These are phyloP conservation scores for Phataginus tetradactyla DNA, from an alignment of 2,797 vertebrate species.

Conservation along the genomic window DNA sequence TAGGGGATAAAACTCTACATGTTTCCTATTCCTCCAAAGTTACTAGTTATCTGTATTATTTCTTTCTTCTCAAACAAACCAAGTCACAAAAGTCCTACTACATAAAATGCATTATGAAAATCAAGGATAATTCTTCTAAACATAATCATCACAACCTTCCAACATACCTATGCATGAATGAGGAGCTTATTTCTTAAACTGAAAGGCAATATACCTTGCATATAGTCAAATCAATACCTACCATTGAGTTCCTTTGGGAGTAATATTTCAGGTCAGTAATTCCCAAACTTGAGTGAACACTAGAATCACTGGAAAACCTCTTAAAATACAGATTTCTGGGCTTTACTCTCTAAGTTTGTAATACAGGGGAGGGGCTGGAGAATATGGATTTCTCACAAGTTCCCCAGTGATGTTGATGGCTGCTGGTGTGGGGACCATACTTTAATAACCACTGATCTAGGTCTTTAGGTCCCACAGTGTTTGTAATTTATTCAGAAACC, in stretches of 20 bases:
- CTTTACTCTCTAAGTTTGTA: neutral
- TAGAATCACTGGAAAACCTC: constrained; percentile 2
- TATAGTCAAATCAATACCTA: neutral
- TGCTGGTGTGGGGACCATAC: neutral
- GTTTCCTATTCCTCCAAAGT: neutral
- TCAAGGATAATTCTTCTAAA: constrained; percentile 40
- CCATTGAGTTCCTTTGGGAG: neutral
- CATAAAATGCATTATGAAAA: neutral
- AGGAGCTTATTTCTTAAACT: neutral
- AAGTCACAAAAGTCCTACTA: constrained; percentile 32
- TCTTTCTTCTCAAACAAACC: constrained; percentile 45
- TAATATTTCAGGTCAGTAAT: neutral
- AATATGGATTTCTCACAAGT: neutral
- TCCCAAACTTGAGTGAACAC: neutral
- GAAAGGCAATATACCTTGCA: constrained; percentile 15
- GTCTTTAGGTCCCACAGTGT: neutral
- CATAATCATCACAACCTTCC: neutral
- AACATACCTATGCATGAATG: neutral
- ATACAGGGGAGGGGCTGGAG: neutral
- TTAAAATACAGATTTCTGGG: neutral
- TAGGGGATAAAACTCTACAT: neutral
- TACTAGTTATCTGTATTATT: neutral
- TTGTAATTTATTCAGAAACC: neutral
- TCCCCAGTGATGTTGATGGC: neutral
- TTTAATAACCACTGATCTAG: neutral